Evolutionary conservation across 1,140 invertebrate genomes (phyloP).

Genomic region (Aphelinus certus): DNA sequence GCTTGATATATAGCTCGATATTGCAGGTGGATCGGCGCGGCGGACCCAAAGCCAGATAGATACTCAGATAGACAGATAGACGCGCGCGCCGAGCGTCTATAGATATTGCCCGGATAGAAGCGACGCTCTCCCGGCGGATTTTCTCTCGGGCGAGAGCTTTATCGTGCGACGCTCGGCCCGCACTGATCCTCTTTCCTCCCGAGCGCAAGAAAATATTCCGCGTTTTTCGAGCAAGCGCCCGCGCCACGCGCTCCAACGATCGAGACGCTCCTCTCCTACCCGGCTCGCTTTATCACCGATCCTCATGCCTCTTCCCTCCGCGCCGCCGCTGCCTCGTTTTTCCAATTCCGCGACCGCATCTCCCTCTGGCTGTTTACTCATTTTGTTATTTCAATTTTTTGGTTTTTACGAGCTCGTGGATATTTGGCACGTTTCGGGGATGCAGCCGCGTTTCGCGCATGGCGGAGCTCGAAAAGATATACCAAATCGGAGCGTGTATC

Average conservation of each 20-base stretch:
- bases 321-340: background rate
- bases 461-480: too few species aligned
- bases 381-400: too few species aligned
- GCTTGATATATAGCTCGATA: constrained; percentile 14
- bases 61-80: background rate
- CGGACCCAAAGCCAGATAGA: background rate
- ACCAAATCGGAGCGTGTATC: too few species aligned
- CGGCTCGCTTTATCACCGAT: too few species aligned
- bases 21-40: constrained; percentile 1
- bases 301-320: background rate
- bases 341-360: background rate
- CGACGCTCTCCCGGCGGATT: background rate
- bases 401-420: too few species aligned
- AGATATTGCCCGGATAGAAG: background rate
- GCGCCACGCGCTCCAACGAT: too few species aligned
- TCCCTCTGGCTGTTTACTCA: background rate
- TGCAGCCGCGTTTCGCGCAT: too few species aligned
- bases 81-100: background rate
- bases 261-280: too few species aligned
- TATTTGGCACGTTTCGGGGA: too few species aligned
- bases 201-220: constrained; percentile 25
- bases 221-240: constrained; percentile 26
- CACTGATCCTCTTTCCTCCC: background rate
- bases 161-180: background rate
- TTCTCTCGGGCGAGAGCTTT: constrained; percentile 10